Evolutionary conservation across 2,888 invertebrate genomes (phyloP).

Genomic region (Nephrotoma appendiculata): DNA sequence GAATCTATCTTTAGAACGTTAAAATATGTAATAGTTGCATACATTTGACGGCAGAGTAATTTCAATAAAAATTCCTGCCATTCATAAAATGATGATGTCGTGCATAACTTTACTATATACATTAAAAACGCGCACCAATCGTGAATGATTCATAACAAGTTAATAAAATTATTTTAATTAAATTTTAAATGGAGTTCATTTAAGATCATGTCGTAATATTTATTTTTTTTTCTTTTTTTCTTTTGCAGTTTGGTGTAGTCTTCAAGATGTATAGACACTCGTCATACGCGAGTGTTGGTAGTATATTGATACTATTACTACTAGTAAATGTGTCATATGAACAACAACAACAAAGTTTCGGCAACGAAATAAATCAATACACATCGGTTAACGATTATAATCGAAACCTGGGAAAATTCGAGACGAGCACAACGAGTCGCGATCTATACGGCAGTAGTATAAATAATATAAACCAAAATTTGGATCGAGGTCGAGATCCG

Average conservation of each 20-base stretch:
- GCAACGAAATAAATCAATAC: not conserved
- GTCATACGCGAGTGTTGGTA: not conserved
- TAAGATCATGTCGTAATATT: not conserved
- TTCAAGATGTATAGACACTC: not conserved
- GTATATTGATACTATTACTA: not conserved
- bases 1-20: not conserved
- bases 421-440: not conserved
- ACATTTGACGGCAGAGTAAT: not conserved
- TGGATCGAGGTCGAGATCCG: not conserved
- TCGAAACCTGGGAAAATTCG: not conserved
- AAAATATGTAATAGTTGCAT: not conserved
- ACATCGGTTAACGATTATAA: not conserved
- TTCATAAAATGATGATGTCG: not conserved
- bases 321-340: not conserved
- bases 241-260: not conserved
- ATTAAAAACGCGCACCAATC: not conserved
- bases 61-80: not conserved
- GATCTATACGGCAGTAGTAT: not conserved
- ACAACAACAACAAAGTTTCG: not conserved
- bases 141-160: not conserved
- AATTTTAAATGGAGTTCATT: not conserved
- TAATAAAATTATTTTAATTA: not conserved
- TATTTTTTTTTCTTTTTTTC: not conserved
- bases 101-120: not conserved
- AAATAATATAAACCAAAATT: not conserved